phyloP scores from a whole-genome alignment of 2,113 vertebrate genomes.

The Theristicus caerulescens region DNA sequence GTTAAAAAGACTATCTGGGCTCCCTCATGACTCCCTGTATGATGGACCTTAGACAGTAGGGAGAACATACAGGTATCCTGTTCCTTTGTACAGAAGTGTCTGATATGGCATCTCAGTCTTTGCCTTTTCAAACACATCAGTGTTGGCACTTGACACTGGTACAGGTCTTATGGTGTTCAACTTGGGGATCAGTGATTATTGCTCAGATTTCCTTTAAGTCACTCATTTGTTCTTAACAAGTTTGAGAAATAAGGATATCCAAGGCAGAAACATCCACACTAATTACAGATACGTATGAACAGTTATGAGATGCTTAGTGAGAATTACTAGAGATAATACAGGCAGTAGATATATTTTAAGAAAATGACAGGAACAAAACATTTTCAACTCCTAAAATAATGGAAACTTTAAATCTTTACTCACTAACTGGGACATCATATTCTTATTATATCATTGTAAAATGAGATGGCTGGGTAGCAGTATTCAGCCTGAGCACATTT shows the following conservation, averaged over 20 bases:
- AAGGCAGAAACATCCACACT: neutral
- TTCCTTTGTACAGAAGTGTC: constrained; percentile 6
- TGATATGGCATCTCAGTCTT: constrained; percentile 23
- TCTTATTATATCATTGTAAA: neutral
- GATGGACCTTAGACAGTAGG: constrained; percentile 38
- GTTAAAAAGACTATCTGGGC: constrained; percentile 32
- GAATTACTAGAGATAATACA: neutral
- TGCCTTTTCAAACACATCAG: constrained; percentile 55
- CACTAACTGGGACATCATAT: rapidly evolving
- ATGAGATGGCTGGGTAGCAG: neutral
- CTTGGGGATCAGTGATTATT: constrained; percentile 19
- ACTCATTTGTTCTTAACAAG: constrained; percentile 29
- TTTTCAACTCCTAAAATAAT: neutral
- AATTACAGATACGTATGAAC: neutral
- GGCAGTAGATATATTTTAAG: neutral
- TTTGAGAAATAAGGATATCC: constrained; percentile 1
- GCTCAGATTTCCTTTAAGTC: constrained; percentile 38
- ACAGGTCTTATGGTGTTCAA: neutral
- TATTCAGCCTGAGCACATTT: neutral
- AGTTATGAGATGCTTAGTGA: neutral
- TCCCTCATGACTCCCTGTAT: constrained; percentile 35
- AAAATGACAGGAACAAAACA: neutral
- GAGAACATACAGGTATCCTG: constrained; percentile 27
- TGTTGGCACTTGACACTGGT: constrained; percentile 38
- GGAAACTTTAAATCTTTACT: neutral